Conservation (phyloP, 2,797 vertebrate genomes). For the Pangasius sanitwongsei region DNA sequence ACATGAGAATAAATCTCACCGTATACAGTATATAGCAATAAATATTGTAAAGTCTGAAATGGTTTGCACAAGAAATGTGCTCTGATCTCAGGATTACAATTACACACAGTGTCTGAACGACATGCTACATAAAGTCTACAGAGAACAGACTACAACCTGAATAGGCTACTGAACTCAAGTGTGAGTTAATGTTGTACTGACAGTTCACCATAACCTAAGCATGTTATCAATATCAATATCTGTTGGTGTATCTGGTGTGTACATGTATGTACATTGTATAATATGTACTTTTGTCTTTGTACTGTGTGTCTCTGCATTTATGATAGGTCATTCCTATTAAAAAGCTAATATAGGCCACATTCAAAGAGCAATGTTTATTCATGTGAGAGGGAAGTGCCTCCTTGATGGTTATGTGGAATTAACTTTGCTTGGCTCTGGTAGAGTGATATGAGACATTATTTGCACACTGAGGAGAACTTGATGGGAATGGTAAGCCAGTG, state of each 20-base stretch:
- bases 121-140: background rate
- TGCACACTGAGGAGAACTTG: conserved; percentile 48
- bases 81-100: conserved; percentile 9
- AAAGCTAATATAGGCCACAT: conserved; percentile 8
- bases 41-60: background rate
- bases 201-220: background rate
- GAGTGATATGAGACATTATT: conserved; percentile 38
- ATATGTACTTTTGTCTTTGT: background rate
- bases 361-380: conserved; percentile 7
- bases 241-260: background rate
- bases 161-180: background rate
- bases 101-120: background rate
- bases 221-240: background rate
- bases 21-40: background rate
- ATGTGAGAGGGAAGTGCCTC: background rate
- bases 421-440: conserved; percentile 30
- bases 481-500: conserved; percentile 44
- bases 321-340: background rate
- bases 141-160: background rate
- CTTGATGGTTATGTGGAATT: conserved; percentile 43
- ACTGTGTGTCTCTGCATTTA: background rate
- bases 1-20: conserved; percentile 15
- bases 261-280: background rate
- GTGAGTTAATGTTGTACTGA: background rate
- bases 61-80: background rate